Base-by-base conservation (phyloP, 2,797 vertebrate genomes). In the Enteromius treurensis region DNA sequence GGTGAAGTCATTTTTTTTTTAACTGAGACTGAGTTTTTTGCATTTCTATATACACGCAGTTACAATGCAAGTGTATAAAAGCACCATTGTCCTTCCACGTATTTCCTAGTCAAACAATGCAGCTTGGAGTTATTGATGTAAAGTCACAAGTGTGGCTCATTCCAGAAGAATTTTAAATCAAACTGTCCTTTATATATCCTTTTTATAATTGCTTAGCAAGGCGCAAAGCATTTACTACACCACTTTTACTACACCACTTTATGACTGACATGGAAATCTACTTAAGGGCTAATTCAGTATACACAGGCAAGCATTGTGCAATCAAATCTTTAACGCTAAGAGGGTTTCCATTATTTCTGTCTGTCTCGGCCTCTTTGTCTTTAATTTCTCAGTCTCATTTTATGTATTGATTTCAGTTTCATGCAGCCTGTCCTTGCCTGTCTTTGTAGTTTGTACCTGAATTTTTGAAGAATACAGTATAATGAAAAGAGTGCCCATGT, bases 361-460 rank as follows among this genome's bases (percentile, higher is more conserved):
- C 10, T 23, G 29, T 69, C 64, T 55, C 34, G 2, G 40, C 49
- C 21, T 73, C 53, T 60, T 64, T 34, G 64, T 79, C 32, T 68
- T 69, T 47, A 32, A 62, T 73, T 23, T 34, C 8, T 64, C 21
- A 10, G 8, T 73, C 13, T 74, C 5, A 23, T 70, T 58, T 26
- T 81, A 64, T 62, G 4, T 81, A 81, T 74, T 34, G 55, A 74
- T 64, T 64, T 64, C 15, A 64, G 58, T 51, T 74, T 26, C 4
- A 14, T 51, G 29, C n/a, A 26, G 69, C 51, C 58, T 74, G 58
- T 17, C 58, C 45, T 64, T 64, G 55, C 9, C 19, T 81, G 69
- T 62, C 40, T 45, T 62, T 81, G 68, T 32, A 42, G 79, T 60
- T 47, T 81, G 19, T 62, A 23, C 40, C 58, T 62, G 42, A 81